Base-by-base conservation (phyloP, 2,113 vertebrate genomes). In the Mus pahari region DNA sequence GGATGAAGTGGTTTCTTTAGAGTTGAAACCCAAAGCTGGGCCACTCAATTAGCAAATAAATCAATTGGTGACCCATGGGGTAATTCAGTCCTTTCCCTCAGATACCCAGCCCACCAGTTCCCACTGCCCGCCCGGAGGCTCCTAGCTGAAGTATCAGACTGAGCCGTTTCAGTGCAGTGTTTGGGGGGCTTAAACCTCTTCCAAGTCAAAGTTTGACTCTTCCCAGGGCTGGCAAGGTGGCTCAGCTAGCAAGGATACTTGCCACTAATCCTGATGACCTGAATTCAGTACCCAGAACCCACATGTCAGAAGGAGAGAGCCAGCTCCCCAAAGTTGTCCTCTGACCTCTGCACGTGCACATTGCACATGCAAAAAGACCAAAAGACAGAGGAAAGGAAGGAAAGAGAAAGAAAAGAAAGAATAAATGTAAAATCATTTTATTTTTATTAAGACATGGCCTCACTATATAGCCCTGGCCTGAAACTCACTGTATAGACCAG, bases 31-130 rank as follows among this genome's bases (percentile, higher is more conserved):
- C 89, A 83, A 96, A 91, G 87, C 96, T 96, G 62, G 77, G 60
- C 75, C 91, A 97, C 91, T 96, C 94, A 97, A 97, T 96, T 97
- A 97, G 90, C 94, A 96, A 97, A 97, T 96, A 96, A 96, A 97
- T 89, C 93, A 97, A 55, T 24, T 92, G 94, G 81, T 97, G 93
- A 96, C 92, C 96, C 96, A 39, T 78, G 88, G 86, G 68, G 71
- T 95, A 96, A 96, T 97, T 92, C 89, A 73, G 81, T 90, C 6
- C 3, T 92, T 92, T 93, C 71, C 36, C 90, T 64, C 62, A 83
- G 97, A 92, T 64, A 75, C 58, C 39, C 53, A 68, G 92, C 70
- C 79, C 28, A 71, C 50, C 22, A 28, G 16, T 78, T 95, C 81
- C 39, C 45, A 3, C 42, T n/a, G 31, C 84, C 94, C 22, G 31